Conservation (phyloP, 2,888 invertebrate species). For the Alloplasta piceator region DNA sequence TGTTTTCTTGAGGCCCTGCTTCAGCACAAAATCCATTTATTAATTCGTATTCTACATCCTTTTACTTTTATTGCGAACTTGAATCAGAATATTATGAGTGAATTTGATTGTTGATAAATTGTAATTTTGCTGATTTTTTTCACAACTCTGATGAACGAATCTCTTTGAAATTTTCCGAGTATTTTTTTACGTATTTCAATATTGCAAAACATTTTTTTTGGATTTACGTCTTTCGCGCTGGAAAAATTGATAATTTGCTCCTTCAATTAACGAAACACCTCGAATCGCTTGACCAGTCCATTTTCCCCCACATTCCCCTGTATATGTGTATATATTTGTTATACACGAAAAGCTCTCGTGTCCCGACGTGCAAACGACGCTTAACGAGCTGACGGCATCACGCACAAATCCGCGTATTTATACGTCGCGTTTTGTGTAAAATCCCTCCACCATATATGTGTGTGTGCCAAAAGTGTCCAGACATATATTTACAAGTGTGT, state of each 20-base stretch:
- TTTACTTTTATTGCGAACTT: too few relatives aligned
- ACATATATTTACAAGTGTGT: slow-evolving; percentile 7
- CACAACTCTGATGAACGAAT: too few relatives aligned
- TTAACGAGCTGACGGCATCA: slow-evolving; percentile 67
- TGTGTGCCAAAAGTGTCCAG: slow-evolving; percentile 19
- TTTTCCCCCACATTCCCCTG: too few relatives aligned
- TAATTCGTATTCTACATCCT: too few relatives aligned
- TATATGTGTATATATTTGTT: slow-evolving; percentile 30
- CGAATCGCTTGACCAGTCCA: background rate
- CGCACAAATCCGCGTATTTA: slow-evolving; percentile 79
- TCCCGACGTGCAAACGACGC: slow-evolving; percentile 68
- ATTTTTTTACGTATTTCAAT: background rate
- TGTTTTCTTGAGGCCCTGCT: too few relatives aligned
- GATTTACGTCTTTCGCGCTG: too few relatives aligned
- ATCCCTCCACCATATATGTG: slow-evolving; percentile 70
- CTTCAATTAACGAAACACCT: background rate
- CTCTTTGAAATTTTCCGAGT: background rate
- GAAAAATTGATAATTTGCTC: background rate
- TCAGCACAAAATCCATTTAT: too few relatives aligned
- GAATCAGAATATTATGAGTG: too few relatives aligned
- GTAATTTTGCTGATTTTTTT: too few relatives aligned
- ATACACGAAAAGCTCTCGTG: slow-evolving; percentile 46
- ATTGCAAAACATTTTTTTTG: too few relatives aligned
- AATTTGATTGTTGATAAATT: too few relatives aligned
- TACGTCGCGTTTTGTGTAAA: slow-evolving; percentile 79